Evolutionary conservation across 2,797 vertebrate genomes (phyloP), one percentile per base, ranked within the genome.

Genomic region (Argentina silus): DNA sequence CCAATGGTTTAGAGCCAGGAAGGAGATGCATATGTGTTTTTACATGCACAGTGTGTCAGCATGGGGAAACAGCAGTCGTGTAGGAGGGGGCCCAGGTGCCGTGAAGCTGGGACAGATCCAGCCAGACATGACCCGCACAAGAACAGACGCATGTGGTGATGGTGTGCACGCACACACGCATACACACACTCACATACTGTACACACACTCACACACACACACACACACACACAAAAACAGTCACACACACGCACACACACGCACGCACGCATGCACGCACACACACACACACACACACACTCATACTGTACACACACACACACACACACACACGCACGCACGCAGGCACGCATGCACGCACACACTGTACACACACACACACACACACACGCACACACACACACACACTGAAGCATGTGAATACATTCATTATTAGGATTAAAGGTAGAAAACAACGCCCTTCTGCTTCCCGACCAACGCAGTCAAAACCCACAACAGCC

Each of bases 1-100:
- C n/a, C 27, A 4, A 36, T 36, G 27, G 27, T 1, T 36, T 1
- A 36, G 27, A 36, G 27, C 27, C 27, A 36, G 27, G 27, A 36
- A 36, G 27, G 27, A 36, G 14, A n/a, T 17, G 50, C 15, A 17
- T 53, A 53, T 43, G 61, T 81, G 85, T 27, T 53, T 6, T 53
- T n/a, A 11, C 50, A 15, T 53, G n/a, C 15, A 11, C 14, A 14
- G n/a, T 11, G 61, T 63, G 61, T 43, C 43, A 15, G 3, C n/a
- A 42, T 36, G 78, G 78, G 36, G 81, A 91, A 88, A 53, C 89
- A 92, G 92, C 88, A 89, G 87, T 88, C 77, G 78, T 83, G 91
- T 90, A 82, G 91, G 91, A 90, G 90, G 89, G 75, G 78, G 79
- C 79, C 76, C 87, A 87, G 83, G 83, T 83, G 83, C 83, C 81